Evolutionary conservation across 2,797 vertebrate species (phyloP).

Genomic region (Emys orbicularis): DNA sequence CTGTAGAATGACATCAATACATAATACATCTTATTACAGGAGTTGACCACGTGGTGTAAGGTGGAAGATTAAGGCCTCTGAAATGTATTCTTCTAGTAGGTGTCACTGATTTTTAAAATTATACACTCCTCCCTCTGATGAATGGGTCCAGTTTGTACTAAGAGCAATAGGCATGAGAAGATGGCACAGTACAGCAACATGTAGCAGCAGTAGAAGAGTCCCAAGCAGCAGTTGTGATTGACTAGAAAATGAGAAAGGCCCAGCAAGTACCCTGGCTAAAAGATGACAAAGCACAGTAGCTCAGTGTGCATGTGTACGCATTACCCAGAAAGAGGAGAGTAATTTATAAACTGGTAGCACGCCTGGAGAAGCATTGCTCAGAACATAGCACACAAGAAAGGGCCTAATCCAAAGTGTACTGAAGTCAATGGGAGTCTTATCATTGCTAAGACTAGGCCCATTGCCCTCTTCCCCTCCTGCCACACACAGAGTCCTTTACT

Average conservation of each 20-base stretch:
- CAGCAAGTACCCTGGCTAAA: conserved; percentile 15
- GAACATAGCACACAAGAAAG: not conserved
- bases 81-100: not conserved
- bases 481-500: not conserved
- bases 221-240: conserved; percentile 43
- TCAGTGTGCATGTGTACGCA: conserved; percentile 56
- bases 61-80: not conserved
- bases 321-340: conserved; percentile 64
- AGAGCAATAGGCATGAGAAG: not conserved
- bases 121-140: not conserved
- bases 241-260: conserved; percentile 55
- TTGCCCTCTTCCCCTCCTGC: not conserved
- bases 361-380: not conserved
- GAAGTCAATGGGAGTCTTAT: not conserved
- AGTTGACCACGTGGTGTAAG: not conserved
- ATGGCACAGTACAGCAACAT: not conserved
- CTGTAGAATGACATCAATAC: not conserved
- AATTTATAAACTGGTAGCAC: conserved; percentile 53
- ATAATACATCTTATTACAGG: not conserved
- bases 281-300: conserved; percentile 56
- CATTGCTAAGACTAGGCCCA: not conserved
- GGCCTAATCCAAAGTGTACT: conserved; percentile 4
- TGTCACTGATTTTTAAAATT: not conserved
- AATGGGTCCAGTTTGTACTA: not conserved
- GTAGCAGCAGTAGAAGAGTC: conserved; percentile 13